Evolutionary conservation across 2,113 vertebrate species (phyloP), one percentile per base, ranked within the genome.

Genomic region (Oreochromis aureus): DNA sequence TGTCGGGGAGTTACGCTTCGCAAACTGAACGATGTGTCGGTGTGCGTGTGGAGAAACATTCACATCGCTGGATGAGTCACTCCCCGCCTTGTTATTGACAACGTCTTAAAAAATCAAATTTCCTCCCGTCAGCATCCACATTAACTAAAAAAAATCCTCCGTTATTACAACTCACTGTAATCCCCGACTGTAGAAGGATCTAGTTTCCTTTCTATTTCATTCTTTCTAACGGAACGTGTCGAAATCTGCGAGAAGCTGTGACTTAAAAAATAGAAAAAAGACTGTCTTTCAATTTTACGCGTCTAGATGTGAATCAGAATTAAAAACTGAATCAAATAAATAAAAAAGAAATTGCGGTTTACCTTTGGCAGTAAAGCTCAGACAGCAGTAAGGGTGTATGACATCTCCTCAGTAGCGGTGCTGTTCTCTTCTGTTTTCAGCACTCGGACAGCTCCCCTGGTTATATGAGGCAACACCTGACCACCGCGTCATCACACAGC

Each of bases 371-470:
- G 89, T 69, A 53, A 84, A 95, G 92, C 94, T 97, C 94, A 96
- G 89, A 92, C 92, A 94, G 94, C 92, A 91, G 91, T 91, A 90
- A 87, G 91, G 83, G 91, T 94, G 91, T 95, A 89, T 92, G 93
- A 94, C 94, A 93, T 97, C 94, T 95, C 95, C 90, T 85, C 53
- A 84, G n/a, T 92, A 93, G 93, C 93, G 91, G 82, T 56, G 85
- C 82, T 86, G 91, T 71, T 84, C 89, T 36, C 89, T 69, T 94
- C 89, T 93, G 94, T 92, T 94, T 97, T 96, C 95, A 97, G 96
- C 94, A 96, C 95, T 94, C 73, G 95, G 97, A 98, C 97, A 98
- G 97, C 97, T 97, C 97, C 96, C 93, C 89, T 53, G 88, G 86
- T 93, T 97, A 96, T 96, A 96, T 92, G 95, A 97, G 93, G 87